Conservation (phyloP, 2,113 vertebrate species). For the Festucalex cinctus region DNA sequence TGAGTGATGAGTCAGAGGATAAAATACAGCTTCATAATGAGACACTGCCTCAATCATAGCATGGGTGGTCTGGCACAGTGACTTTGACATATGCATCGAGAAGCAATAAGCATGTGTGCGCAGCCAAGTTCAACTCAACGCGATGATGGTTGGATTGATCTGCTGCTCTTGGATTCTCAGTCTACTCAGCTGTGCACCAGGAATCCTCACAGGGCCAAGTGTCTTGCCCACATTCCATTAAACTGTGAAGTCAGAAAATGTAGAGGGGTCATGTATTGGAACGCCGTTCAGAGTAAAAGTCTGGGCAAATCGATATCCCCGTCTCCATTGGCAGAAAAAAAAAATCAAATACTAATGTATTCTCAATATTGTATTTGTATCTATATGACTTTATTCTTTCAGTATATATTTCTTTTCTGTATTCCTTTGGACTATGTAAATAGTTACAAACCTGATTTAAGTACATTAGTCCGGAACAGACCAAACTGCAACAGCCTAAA, state of each 20-base stretch:
- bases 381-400: too few relatives aligned
- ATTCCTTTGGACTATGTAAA: too few relatives aligned
- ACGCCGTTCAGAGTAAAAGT: background rate
- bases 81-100: conserved; percentile 75
- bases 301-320: too few relatives aligned
- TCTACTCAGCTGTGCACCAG: conserved; percentile 34
- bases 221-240: background rate
- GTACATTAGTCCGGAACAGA: too few relatives aligned
- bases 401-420: too few relatives aligned
- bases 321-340: too few relatives aligned
- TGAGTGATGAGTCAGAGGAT: background rate
- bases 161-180: conserved; percentile 42
- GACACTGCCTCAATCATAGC: conserved; percentile 44
- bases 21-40: conserved; percentile 35
- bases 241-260: background rate
- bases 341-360: too few relatives aligned
- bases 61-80: conserved; percentile 79
- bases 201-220: conserved; percentile 19
- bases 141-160: conserved; percentile 61
- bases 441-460: too few relatives aligned
- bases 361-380: too few relatives aligned
- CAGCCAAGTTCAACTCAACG: conserved; percentile 76
- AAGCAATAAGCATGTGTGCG: conserved; percentile 70
- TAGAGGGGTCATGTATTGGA: background rate
- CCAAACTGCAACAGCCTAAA: too few relatives aligned